phyloP scores from a whole-genome alignment of 2,888 invertebrate species.

The Phragmatobia fuliginosa region DNA sequence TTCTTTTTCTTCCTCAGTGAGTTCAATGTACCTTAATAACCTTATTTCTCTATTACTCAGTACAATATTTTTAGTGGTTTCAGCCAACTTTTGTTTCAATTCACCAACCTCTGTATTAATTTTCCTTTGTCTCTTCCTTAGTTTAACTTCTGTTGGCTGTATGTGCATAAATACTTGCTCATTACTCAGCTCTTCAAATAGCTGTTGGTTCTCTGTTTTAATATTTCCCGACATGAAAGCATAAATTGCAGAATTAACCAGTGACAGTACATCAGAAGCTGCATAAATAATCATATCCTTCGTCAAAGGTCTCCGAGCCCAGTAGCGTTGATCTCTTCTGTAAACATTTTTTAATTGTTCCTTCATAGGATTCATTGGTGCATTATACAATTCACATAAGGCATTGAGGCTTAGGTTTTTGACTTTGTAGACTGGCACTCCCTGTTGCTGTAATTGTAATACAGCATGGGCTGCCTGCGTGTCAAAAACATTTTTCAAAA shows the following conservation, averaged over 20 bases:
- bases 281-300: slow-evolving; percentile 97
- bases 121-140: slow-evolving; percentile 95
- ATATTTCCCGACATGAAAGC: slow-evolving; percentile 89
- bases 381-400: slow-evolving; percentile 95
- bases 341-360: slow-evolving; percentile 96
- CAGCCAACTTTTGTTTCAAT: slow-evolving; percentile 92
- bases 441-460: slow-evolving; percentile 95
- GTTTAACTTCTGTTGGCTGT: slow-evolving; percentile 94
- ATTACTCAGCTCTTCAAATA: slow-evolving; percentile 94
- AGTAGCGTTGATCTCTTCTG: slow-evolving; percentile 93
- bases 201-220: slow-evolving; percentile 89
- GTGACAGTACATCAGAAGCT: slow-evolving; percentile 94
- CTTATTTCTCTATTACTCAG: slow-evolving; percentile 96
- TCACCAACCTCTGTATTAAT: slow-evolving; percentile 96
- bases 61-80: slow-evolving; percentile 94
- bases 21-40: slow-evolving; percentile 94
- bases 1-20: slow-evolving; percentile 97
- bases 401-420: slow-evolving; percentile 97
- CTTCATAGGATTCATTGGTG: slow-evolving; percentile 95
- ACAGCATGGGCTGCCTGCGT: slow-evolving; percentile 98
- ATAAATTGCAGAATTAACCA: slow-evolving; percentile 95
- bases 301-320: slow-evolving; percentile 95
- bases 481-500: slow-evolving; percentile 94
- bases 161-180: slow-evolving; percentile 96
- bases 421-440: slow-evolving; percentile 97